Base-by-base conservation (phyloP, 2,113 vertebrate species). In the Etheostoma cragini region DNA sequence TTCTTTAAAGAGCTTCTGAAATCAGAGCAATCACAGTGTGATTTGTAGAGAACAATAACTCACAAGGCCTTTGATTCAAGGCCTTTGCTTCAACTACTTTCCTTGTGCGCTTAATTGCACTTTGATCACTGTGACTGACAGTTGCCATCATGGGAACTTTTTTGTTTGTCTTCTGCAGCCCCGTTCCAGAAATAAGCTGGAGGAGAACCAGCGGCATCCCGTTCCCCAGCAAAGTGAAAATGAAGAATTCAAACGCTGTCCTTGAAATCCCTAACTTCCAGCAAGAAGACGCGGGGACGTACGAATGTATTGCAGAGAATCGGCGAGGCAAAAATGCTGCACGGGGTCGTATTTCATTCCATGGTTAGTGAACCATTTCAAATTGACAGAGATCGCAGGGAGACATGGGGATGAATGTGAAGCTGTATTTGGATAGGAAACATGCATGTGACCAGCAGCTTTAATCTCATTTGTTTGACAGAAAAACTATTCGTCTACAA, bases 101-200 rank as follows among this genome's bases (percentile, higher is more conserved):
- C 72, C 61, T 35, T 42, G 24, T 62, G 71, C 33, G 54, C 66
- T 89, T 84, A 71, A 85, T 84, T 70, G 75, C 49, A 78, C 83
- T 90, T 91, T 84, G 56, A 88, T 91, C 85, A 71, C 66, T 58
- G 26, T 6, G 13, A 83, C 68, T 88, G 84, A 90, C 2, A 87
- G 77, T 68, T 53, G 73, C 83, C 89, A 78, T 79, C 72, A 60
- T 65, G 52, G 67, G 67, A 75, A 68, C 56, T 57, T 79, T 63
- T 80, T 87, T 85, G 49, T 60, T 89, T 21, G 26, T 84, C 30
- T 72, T 66, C 87, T 89, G 62, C 87, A 99, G 98, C 88, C 98
- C 98, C 0, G 95, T 99, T 42, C 98, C 98, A 83, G 96, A 95
- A 93, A 98, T 99, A 91, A 96, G 95, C 81, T 99, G 98, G 98